Evolutionary conservation across 1,140 invertebrate genomes (phyloP).

Genomic region (Drosophila tsacasi): DNA sequence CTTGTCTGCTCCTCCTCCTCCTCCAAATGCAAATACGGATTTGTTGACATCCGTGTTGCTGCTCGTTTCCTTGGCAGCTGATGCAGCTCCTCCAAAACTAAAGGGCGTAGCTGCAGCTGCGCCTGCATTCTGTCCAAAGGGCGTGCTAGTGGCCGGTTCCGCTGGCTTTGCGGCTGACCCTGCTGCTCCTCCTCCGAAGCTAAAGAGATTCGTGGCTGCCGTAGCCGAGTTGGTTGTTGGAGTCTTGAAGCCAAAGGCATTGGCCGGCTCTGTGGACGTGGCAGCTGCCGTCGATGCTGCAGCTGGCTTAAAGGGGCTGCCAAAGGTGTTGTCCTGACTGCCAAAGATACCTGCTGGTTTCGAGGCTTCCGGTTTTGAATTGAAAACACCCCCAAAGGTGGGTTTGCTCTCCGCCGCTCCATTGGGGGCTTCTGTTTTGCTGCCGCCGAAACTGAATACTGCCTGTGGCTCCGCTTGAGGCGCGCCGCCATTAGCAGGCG

Average conservation of each 20-base stretch:
- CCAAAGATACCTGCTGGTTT: conserved; percentile 20
- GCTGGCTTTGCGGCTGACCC: not conserved
- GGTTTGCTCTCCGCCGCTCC: not conserved
- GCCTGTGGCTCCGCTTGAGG: not conserved
- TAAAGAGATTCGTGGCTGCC: conserved; percentile 27
- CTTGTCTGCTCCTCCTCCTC: conserved; percentile 16
- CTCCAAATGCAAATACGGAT: conserved; percentile 38
- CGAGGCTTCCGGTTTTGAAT: conserved; percentile 11
- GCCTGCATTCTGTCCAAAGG: conserved; percentile 28
- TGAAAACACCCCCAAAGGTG: conserved; percentile 23
- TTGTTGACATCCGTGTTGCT: conserved; percentile 9
- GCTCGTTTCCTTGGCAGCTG: not conserved
- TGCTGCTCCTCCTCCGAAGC: conserved; percentile 8
- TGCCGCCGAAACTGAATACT: conserved; percentile 20
- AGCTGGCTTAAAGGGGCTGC: conserved; percentile 9
- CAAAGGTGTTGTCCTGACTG: conserved; percentile 23
- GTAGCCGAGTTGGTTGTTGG: conserved; percentile 5
- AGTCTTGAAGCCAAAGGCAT: conserved; percentile 12
- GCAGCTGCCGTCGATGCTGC: not conserved
- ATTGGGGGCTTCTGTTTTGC: not conserved
- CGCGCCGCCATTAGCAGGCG: not conserved
- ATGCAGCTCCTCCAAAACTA: conserved; percentile 29
- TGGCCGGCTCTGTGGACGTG: not conserved
- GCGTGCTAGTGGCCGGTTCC: not conserved
- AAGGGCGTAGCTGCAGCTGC: conserved; percentile 5